Percentiles rank a stretch among this genome's conserved stretches.
Conservation (phyloP, 1,140 invertebrate genomes). For the Pseudobourletiella spinata region DNA sequence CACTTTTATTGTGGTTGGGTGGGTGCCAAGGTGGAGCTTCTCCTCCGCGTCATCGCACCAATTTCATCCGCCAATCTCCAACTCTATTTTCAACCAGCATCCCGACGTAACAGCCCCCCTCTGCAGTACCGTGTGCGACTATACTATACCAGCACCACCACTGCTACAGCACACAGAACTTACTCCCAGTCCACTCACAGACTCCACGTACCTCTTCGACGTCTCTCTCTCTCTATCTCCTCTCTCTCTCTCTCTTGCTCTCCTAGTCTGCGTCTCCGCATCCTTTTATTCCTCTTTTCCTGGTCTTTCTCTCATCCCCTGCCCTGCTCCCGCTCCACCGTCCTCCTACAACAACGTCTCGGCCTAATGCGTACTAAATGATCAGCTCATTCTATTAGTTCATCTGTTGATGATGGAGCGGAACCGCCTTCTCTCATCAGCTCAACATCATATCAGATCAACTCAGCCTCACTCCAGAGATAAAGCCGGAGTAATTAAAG, state of each 20-base stretch:
- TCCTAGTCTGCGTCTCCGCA: not conserved
- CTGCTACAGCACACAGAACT: no score
- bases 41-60: not conserved
- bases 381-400: not conserved
- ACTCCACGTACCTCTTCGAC: not conserved
- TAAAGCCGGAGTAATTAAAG: not conserved
- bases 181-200: no score
- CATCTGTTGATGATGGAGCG: not conserved
- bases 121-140: no score
- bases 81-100: not conserved
- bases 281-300: not conserved
- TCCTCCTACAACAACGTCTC: not conserved
- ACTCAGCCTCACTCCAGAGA: not conserved
- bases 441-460: not conserved
- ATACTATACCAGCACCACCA: no score
- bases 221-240: not conserved
- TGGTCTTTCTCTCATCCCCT: no score
- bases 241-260: not conserved
- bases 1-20: slow-evolving; percentile 12
- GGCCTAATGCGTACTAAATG: not conserved
- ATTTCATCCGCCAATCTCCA: slow-evolving; percentile 7
- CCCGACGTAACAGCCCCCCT: not conserved
- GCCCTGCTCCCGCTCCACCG: no score
- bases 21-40: slow-evolving; percentile 1
- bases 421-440: not conserved